Evolutionary conservation across 1,140 invertebrate species (phyloP).

Genomic region (Chironomus tepperi): DNA sequence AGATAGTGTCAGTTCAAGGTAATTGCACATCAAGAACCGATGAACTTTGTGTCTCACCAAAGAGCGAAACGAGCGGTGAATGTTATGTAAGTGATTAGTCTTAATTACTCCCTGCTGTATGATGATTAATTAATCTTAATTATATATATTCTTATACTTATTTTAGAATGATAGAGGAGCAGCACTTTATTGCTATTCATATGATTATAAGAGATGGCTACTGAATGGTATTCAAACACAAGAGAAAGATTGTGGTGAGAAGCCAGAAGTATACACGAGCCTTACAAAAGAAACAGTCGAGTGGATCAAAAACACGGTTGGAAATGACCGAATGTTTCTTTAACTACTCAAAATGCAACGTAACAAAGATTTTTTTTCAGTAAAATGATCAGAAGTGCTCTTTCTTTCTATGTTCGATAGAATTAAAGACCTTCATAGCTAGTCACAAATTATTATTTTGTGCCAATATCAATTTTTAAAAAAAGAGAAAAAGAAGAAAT

Average conservation of each 20-base stretch:
- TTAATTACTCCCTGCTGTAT: background rate
- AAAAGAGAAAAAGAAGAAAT: background rate
- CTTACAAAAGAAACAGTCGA: slow-evolving; percentile 7
- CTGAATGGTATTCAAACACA: background rate
- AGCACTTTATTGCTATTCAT: slow-evolving; percentile 15
- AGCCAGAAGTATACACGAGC: background rate
- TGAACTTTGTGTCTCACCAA: background rate
- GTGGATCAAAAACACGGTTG: slow-evolving; percentile 33
- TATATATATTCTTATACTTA: background rate
- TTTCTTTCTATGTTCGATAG: background rate
- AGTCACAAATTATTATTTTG: slow-evolving; percentile 23
- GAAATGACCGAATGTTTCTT: slow-evolving; percentile 27
- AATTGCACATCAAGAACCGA: background rate
- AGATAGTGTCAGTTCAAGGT: background rate
- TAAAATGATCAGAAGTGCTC: background rate
- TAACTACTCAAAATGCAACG: background rate
- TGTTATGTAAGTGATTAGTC: background rate
- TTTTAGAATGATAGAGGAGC: slow-evolving; percentile 18
- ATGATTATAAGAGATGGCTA: slow-evolving; percentile 1
- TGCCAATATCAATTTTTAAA: slow-evolving; percentile 17
- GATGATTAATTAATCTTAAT: background rate
- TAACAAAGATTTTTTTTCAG: background rate
- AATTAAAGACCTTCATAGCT: background rate
- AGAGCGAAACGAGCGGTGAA: background rate
- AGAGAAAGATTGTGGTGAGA: background rate